Evolutionary conservation across 2,888 invertebrate genomes (phyloP), one percentile per base, ranked within the genome.

Genomic region (Acanthosoma haemorrhoidale): DNA sequence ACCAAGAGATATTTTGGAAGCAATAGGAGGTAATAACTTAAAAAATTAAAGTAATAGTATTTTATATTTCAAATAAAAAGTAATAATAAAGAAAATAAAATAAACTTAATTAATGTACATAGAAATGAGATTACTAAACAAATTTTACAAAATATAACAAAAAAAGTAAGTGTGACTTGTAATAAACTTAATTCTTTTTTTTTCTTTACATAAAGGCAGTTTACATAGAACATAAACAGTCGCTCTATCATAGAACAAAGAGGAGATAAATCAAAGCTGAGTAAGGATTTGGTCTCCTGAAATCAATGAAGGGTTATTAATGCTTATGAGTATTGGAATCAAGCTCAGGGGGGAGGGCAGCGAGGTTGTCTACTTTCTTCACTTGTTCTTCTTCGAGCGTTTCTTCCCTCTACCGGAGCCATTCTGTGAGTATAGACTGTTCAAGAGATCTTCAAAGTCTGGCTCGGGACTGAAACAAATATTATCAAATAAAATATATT

Each of bases 391-490:
- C 59, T 71, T 72, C 25, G 72, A 58, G 34, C 70, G 69, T 43
- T 71, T 72, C 64, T 73, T 80, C 36, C 82, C 82, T 59, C 79
- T 76, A 73, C 80, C 79, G 3, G 82, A 82, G 43, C 85, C 84
- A 57, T 70, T 68, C 78, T 89, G 88, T 77, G 85, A 88, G 81
- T 90, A 91, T 74, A 92, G 81, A 77, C 88, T 89, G 81, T 89
- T 91, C 76, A 92, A 84, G 79, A 92, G 88, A 80, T 91, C 90
- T 79, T 92, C 91, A 74, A 92, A 83, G 79, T 91, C 90, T 51
- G 88, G 86, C 74, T 91, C 90, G 38, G 73, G 70, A 36, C 73
- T 73, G 60, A 2, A 70, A 72, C 25, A 36, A 70, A 41, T 59
- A 68, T 38, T 11, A 63, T 18, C 16, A 59, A 31, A 41, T 36